Conservation (phyloP, 2,797 vertebrate genomes). For the Manis pentadactyla region DNA sequence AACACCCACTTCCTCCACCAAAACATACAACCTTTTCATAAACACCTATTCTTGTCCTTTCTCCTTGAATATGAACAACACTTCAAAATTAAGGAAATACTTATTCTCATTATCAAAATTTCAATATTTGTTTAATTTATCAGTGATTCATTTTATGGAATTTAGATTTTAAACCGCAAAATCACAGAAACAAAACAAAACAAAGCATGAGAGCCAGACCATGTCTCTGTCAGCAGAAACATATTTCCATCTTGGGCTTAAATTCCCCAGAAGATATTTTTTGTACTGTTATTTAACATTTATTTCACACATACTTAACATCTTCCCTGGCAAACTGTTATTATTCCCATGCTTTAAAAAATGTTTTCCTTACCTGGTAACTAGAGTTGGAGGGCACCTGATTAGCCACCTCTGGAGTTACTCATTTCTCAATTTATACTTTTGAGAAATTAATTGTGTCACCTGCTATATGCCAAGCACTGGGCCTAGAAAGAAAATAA, state of each 20-base stretch:
- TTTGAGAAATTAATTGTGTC: background rate
- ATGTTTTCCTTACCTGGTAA: background rate
- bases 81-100: background rate
- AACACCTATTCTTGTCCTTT: background rate
- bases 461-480: background rate
- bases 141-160: background rate
- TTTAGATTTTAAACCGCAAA: slow-evolving; percentile 26
- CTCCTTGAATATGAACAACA: background rate
- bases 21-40: background rate
- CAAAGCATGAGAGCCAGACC: background rate
- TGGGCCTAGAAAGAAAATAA: background rate
- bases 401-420: background rate
- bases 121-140: background rate
- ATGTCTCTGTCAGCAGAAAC: background rate
- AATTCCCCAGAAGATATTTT: slow-evolving; percentile 6
- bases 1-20: background rate
- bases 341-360: background rate
- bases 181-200: slow-evolving; percentile 9
- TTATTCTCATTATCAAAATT: background rate
- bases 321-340: background rate
- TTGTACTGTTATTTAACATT: background rate
- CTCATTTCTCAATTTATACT: background rate
- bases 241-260: slow-evolving; percentile 31
- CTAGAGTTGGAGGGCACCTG: background rate
- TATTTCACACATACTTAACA: slow-evolving; percentile 15